Base-by-base conservation (phyloP, 2,888 invertebrate species). In the Drosophila macrospina region DNA sequence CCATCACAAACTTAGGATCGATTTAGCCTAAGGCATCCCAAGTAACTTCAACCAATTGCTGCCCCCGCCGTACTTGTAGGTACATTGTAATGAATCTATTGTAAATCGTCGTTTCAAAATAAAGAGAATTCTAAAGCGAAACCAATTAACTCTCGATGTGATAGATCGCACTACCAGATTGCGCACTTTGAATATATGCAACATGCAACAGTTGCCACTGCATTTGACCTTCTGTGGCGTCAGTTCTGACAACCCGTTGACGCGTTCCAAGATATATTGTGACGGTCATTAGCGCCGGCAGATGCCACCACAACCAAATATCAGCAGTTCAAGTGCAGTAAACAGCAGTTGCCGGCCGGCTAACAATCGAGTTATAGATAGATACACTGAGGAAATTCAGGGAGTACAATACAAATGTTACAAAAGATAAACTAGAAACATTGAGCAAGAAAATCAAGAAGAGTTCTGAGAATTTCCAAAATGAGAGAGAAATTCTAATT, bases 321-420 rank as follows among this genome's bases (percentile, higher is more conserved):
- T 69, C 86, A 86, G 45, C 63, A 63, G 89, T 83, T 88, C 88
- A 88, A 89, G 88, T 88, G 88, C 55, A 55, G 13, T 20, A 6
- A 10, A 32, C 86, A 86, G 55, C 61, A 45, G 48, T 45, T 13
- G 69, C 55, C 48, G 72, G 72, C 64, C 50, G 55, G 45, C 45
- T 52, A 44, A 6, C n/a, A 34, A 61, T 39, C 5, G 13, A 44
- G 34, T 15, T 50, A 61, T 39, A 37, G n/a, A 36, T 45, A 2
- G 36, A 28, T 37, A 11, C 61, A 61, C 55, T 54, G 42, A 13
- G 42, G 44, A 7, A 52, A 44, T 2, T 5, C 8, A 8, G 6
- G 1, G 2, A 28, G 8, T 7, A 6, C 8, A 7, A 28, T n/a
- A n/a, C n/a, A n/a, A n/a, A n/a, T n/a, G n/a, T 7, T 5, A 28